Conservation (phyloP, 2,888 invertebrate species). For the Parochlus steinenii region DNA sequence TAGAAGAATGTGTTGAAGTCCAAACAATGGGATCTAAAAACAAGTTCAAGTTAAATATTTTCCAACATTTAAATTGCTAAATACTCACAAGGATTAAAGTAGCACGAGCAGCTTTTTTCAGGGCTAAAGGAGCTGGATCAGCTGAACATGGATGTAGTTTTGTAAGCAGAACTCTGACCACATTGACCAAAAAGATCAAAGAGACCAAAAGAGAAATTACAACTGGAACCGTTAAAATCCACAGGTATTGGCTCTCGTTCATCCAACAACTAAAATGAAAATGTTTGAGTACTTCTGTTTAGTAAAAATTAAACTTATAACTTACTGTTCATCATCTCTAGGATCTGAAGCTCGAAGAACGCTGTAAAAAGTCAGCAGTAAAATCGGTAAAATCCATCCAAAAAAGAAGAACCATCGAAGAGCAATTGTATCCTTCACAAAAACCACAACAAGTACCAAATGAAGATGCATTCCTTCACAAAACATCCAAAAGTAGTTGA, state of each 20-base stretch:
- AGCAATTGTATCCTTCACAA: conserved; percentile 52
- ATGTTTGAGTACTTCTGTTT: not conserved
- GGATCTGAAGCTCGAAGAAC: conserved; percentile 28
- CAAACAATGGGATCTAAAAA: conserved; percentile 49
- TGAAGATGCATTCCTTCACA: conserved; percentile 63
- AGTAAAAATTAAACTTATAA: conserved; percentile 1
- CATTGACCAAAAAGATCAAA: conserved; percentile 48
- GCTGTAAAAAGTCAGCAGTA: conserved; percentile 34
- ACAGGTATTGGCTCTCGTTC: conserved; percentile 40
- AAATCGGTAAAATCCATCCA: conserved; percentile 48
- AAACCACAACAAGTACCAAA: conserved; percentile 58
- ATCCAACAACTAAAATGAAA: conserved; percentile 46
- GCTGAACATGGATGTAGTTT: conserved; percentile 45
- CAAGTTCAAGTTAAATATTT: not conserved
- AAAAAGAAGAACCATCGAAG: conserved; percentile 48
- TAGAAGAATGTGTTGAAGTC: conserved; percentile 52
- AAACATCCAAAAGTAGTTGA: conserved; percentile 76
- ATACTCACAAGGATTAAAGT: conserved; percentile 44
- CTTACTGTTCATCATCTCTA: conserved; percentile 40
- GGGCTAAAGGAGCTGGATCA: conserved; percentile 39
- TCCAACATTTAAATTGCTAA: not conserved
- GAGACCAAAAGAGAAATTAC: conserved; percentile 30
- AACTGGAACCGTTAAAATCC: conserved; percentile 47
- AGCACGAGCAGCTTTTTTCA: conserved; percentile 50
- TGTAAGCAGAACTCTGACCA: conserved; percentile 43